Evolutionary conservation across 2,797 vertebrate species (phyloP), one percentile per base, ranked within the genome.

Genomic region (Mormyrus hasselquistii): DNA sequence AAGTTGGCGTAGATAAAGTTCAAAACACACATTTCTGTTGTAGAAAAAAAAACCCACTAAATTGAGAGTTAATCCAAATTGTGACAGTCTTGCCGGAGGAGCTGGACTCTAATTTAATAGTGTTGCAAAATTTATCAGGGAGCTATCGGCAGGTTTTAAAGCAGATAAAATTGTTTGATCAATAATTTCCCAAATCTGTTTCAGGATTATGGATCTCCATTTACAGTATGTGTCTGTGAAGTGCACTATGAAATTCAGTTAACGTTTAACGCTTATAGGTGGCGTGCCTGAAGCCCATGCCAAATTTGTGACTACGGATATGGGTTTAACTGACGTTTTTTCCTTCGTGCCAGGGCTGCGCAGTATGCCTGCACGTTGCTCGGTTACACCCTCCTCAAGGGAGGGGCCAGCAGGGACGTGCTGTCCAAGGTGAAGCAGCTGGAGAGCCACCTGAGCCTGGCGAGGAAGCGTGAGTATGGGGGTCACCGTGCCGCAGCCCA

Each of bases 311-410:
- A 0, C 16, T 84, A 0, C 25, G 44, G 79, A 49, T 49, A 38
- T n/a, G 38, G 79, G 41, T 44, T 49, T 83, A 4, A 49, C 16
- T 38, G 65, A 6, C 29, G 6, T 49, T 49, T 41, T 10, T 22
- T 8, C 44, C 5, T 29, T 14, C 2, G 8, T 84, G 25, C 52
- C 92, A 99, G 98, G 93, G 97, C 98, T 0, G 97, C 96, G 0
- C 98, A 99, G 89, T 99, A 98, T 5, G 95, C 97, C 52, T 98
- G 98, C 91, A 93, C 95, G 0, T 92, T 99, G 88, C 93, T 97
- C 0, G 97, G 96, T 12, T 96, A 96, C 90, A 93, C 95, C 0
- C 93, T 98, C 88, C 96, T 95, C 91, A 97, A 93, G 91, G 95
- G 93, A 0, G 97, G 96, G 2, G 95, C 94, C 0, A 92, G 92